Evolutionary conservation across 2,113 vertebrate genomes (phyloP), one percentile per base, ranked within the genome.

Genomic region (Cyanoramphus novaezelandiae): DNA sequence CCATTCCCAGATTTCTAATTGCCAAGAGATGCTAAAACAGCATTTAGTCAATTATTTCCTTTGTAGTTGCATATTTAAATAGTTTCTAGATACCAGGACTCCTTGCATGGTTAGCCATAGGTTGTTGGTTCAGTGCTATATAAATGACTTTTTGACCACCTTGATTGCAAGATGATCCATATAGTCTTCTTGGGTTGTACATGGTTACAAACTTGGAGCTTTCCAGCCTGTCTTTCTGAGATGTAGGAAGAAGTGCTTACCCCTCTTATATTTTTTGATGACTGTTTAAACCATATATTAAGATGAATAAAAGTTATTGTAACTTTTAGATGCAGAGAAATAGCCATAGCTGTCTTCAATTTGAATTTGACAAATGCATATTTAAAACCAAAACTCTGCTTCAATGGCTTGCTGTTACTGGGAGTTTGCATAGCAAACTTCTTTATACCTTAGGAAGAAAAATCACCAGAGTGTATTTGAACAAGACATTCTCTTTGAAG

Each of bases 141-240:
- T 41, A 53, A 80, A 41, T 62, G 41, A 49, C 71, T 82, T 76
- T 44, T 44, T 86, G 67, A 88, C 16, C 41, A 28, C 62, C 10
- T 65, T 57, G 41, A n/a, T 24, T 67, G 25, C 55, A 55, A 33
- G 81, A 41, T 1, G 13, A 7, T 78, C 43, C 49, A 2, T 16
- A 16, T 3, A 17, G 15, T 31, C 2, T 0, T 44, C 49, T 62
- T 39, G 23, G 23, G 16, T 18, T 85, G 37, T 31, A 52, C 7
- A 0, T 37, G 28, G 7, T 53, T 75, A 70, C 37, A 49, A 49
- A 37, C 24, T 37, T 1, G 0, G 37, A 69, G 31, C 64, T 37
- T 53, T 69, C 46, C n/a, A 57, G 41, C 24, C 33, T 25, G 6
- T 19, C 35, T 57, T 70, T 50, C 18, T n/a, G 65, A 50, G 43